These are phyloP conservation scores for Oreochromis spilurus DNA, from an alignment of 2,113 vertebrate genomes.

Conservation along the genomic window DNA sequence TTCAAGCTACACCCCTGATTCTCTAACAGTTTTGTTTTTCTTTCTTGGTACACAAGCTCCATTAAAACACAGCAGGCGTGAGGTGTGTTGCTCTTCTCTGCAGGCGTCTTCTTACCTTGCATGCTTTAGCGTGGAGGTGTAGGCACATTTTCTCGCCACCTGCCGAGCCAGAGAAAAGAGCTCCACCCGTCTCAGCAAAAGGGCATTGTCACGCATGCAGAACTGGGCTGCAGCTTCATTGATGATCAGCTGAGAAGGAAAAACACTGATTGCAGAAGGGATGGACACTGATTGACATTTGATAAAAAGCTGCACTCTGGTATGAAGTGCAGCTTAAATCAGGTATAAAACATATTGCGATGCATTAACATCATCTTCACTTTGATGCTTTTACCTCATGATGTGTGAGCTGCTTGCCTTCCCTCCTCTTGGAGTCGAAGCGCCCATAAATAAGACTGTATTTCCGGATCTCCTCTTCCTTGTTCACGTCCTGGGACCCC, in stretches of 20 bases:
- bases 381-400: slow-evolving; percentile 82
- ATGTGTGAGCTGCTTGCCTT: slow-evolving; percentile 91
- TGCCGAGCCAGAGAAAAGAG: slow-evolving; percentile 92
- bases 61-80: background rate
- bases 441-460: slow-evolving; percentile 95
- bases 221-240: slow-evolving; percentile 96
- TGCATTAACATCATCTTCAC: background rate
- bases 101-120: slow-evolving; percentile 76
- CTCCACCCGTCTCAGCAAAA: slow-evolving; percentile 89
- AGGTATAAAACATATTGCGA: background rate
- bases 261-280: slow-evolving; percentile 2
- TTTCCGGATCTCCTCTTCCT: slow-evolving; percentile 92
- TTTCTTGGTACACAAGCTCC: background rate
- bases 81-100: background rate
- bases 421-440: slow-evolving; percentile 88
- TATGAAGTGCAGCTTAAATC: background rate
- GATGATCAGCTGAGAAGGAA: slow-evolving; percentile 83
- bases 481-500: slow-evolving; percentile 80
- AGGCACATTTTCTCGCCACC: slow-evolving; percentile 92
- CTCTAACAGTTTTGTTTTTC: background rate
- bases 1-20: background rate
- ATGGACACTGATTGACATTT: background rate
- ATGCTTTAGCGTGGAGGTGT: slow-evolving; percentile 87
- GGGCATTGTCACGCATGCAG: slow-evolving; percentile 90
- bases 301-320: background rate